Evolutionary conservation across 2,113 vertebrate species (phyloP), one percentile per base, ranked within the genome.

Genomic region (Ariopsis seemanni): DNA sequence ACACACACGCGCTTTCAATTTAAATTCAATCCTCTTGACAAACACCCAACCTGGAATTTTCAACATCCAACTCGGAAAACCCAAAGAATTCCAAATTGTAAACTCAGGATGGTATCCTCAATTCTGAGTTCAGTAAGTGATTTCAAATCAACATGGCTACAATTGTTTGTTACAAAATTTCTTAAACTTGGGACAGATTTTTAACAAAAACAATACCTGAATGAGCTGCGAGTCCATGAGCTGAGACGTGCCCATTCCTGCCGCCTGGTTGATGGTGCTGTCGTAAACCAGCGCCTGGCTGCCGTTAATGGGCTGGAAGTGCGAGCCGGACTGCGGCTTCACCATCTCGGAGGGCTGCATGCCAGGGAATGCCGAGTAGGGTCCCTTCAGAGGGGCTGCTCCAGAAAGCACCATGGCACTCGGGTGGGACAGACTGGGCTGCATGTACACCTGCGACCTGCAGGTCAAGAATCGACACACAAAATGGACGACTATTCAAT

Each of bases 391-490:
- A 86, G 97, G 96, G 6, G 95, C 97, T 86, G 97, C 97, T 0
- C 98, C 97, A 0, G 98, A 97, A 87, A 99, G 95, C 91, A 99
- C 97, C 98, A 99, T 97, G 88, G 98, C 96, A 92, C 92, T 99
- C 90, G 97, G 96, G 4, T 99, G 98, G 12, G 98, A 99, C 90
- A 99, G 95, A 95, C 97, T 99, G 89, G 97, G 98, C 89, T 99
- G 98, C 98, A 99, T 98, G 91, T 99, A 99, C 92, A 99, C 96
- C 95, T 97, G 98, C 93, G 98, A 99, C 91, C 98, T 99, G 92
- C 10, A 57, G 58, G 62, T 42, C 72, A 50, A 27, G 22, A 22
- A 15, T 10, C 22, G 4, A 87, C 0, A 60, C 10, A 50, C 2
- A 14, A 9, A 55, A 74, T 9, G 85, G 17, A 34, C 30, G 0